Evolutionary conservation across 2,797 vertebrate species (phyloP), one percentile per base, ranked within the genome.

Genomic region (Ambastaia sidthimunki): DNA sequence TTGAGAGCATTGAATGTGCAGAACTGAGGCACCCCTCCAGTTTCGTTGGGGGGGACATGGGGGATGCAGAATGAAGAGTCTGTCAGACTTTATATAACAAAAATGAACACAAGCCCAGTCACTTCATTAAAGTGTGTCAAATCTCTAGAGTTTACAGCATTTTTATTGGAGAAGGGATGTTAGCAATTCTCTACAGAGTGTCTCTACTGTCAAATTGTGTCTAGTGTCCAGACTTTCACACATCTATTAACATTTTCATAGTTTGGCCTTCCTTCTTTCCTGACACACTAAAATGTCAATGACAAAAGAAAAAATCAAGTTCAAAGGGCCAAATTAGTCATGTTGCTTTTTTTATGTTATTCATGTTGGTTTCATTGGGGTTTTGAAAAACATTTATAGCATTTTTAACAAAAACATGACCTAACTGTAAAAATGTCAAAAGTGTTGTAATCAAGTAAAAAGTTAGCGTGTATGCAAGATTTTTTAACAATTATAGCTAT

Each of bases 71-170:
- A 57, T 23, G 54, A 21, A 9, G 10, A 7, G 25, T 63, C 68
- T 71, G 11, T 50, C 19, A 55, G 31, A 44, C 68, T 72, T 72
- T 28, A 72, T 47, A 65, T 15, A 54, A 79, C 18, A 54, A 72
- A 79, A 28, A 44, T 66, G n/a, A 73, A 72, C 18, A 4, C 18
- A 44, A 66, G 31, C 34, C 69, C 21, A 65, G 31, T 52, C 23
- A 7, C 59, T 34, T 31, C 16, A 21, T 79, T 79, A 63, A 52
- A 72, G 31, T 3, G 16, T 71, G 68, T 78, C 67, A 71, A 65
- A 62, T 65, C 69, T 72, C 48, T 71, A 34, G 48, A 65, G 59
- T 18, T 16, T 65, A 41, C 48, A 52, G 59, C 3, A 78, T 63
- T 71, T 57, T 28, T 25, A 65, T 52, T 23, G 1, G 44, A 44